Evolutionary conservation across 2,888 invertebrate species (phyloP).

Genomic region (Acanthococcus lagerstroemiae): DNA sequence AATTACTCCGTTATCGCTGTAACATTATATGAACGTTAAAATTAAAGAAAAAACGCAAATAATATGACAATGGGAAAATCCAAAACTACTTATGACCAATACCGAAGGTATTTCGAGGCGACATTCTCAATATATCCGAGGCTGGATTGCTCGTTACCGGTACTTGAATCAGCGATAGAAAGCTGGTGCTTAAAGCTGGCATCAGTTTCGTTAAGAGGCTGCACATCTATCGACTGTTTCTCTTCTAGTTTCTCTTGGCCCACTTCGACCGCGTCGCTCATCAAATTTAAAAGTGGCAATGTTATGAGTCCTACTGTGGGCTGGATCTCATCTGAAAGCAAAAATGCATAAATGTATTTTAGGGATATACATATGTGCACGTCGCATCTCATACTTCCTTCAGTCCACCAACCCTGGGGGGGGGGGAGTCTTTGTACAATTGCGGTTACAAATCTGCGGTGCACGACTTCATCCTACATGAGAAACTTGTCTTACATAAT

Average conservation of each 20-base stretch:
- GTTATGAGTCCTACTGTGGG: too few relatives aligned
- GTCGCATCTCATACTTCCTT: too few relatives aligned
- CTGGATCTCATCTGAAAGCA: too few relatives aligned
- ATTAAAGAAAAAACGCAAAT: neutral
- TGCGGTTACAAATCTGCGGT: too few relatives aligned
- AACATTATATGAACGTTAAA: neutral
- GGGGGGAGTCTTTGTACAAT: too few relatives aligned
- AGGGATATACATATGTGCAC: too few relatives aligned
- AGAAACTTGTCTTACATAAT: too few relatives aligned
- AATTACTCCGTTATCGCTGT: neutral
- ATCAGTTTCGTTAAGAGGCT: constrained; percentile 10
- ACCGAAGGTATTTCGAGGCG: constrained; percentile 54
- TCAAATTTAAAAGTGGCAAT: too few relatives aligned
- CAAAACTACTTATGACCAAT: neutral
- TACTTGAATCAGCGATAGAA: constrained; percentile 53
- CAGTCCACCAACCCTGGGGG: too few relatives aligned
- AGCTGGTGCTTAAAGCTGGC: constrained; percentile 52
- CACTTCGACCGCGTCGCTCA: constrained; percentile 16
- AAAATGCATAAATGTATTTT: too few relatives aligned
- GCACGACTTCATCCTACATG: too few relatives aligned
- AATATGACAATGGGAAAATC: neutral
- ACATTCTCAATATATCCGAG: constrained; percentile 58
- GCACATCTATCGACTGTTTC: constrained; percentile 38
- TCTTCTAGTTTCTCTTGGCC: constrained; percentile 35
- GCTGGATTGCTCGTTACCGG: constrained; percentile 53